Base-by-base conservation (phyloP, 2,888 invertebrate genomes). In the Mayetiola destructor region DNA sequence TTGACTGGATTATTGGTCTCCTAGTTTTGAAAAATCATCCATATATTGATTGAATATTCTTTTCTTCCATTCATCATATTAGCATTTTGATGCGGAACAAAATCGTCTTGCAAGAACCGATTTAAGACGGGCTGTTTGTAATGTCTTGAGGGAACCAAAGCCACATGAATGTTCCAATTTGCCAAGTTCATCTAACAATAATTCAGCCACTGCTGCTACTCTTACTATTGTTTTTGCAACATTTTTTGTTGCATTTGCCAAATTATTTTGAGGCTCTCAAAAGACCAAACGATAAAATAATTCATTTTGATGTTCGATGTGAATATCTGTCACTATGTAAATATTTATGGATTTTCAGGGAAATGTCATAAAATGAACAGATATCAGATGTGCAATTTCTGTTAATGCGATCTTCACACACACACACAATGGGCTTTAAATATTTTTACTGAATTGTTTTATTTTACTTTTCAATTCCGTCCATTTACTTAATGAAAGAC, bases 71-170 rank as follows among this genome's bases (percentile, higher is more conserved):
- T n/a, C n/a, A n/a, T n/a, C n/a, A n/a, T n/a, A 68, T 0, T 73
- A 80, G 76, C 75, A 77, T 72, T 80, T 74, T 70, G 77, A 80
- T 63, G 72, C 75, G 61, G 73, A 73, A 1, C 68, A 74, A 2
- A 80, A 77, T 59, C 73, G 77, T 1, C 70, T 76, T 36, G 78
- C 83, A 0, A 69, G 78, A 63, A 68, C 67, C 2, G 74, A 82
- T 64, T 77, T 84, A 59, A 75, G 77, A 54, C 67, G 70, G 1
- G 78, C 78, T 0, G 68, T 82, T 2, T 84, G 84, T 67, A 71
- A 75, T 60, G 66, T 64, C 30, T 64, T 71, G 27, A 60, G 64
- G 3, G 65, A 64, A 29, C 70, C 70, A 21, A 64, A 67, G 58
- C 72, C 64, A 56, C 48, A 36, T 39, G 59, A 71, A 1, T 66